A percentile compares a stretch with the other conserved stretches of the same genome.
Evolutionary conservation across 1,140 invertebrate genomes (phyloP).

Genomic region (Gonatopus flavifemur): DNA sequence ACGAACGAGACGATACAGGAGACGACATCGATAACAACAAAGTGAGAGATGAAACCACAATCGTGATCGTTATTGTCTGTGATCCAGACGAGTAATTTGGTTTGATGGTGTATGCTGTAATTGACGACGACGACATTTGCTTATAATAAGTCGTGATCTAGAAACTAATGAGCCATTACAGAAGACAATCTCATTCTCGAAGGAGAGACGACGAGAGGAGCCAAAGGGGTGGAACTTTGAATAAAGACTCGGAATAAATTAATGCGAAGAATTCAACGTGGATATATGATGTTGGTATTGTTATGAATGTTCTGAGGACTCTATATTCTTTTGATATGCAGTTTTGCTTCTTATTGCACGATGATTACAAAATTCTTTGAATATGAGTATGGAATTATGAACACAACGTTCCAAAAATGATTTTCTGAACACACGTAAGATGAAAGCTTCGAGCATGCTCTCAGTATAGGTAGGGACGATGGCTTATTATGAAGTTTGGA

Average conservation of each 20-base stretch:
- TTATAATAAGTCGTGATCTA: slow-evolving; percentile 44
- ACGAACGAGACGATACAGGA: slow-evolving; percentile 23
- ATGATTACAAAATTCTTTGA: too few species aligned
- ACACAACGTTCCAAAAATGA: too few species aligned
- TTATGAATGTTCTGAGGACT: too few species aligned
- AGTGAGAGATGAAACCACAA: slow-evolving; percentile 27
- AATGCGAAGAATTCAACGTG: slow-evolving; percentile 22
- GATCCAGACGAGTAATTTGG: slow-evolving; percentile 38
- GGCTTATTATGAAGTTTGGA: too few species aligned
- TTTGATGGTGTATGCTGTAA: slow-evolving; percentile 41
- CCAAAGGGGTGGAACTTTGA: slow-evolving; percentile 24
- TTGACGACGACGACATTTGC: slow-evolving; percentile 25
- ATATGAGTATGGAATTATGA: too few species aligned
- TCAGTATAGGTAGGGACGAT: too few species aligned
- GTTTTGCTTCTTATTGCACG: too few species aligned
- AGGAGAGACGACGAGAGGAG: slow-evolving; percentile 28
- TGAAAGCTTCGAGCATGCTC: too few species aligned
- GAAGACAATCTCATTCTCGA: slow-evolving; percentile 34
- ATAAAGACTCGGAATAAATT: too few species aligned
- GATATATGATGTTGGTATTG: too few species aligned
- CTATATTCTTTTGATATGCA: too few species aligned
- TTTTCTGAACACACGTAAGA: too few species aligned
- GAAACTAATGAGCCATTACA: slow-evolving; percentile 44
- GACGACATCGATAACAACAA: slow-evolving; percentile 23
- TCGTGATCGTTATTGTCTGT: slow-evolving; percentile 49